Percentiles rank a stretch among this genome's conserved stretches.
Conservation (phyloP, 2,888 invertebrate species). For the Idaea dimidiata region DNA sequence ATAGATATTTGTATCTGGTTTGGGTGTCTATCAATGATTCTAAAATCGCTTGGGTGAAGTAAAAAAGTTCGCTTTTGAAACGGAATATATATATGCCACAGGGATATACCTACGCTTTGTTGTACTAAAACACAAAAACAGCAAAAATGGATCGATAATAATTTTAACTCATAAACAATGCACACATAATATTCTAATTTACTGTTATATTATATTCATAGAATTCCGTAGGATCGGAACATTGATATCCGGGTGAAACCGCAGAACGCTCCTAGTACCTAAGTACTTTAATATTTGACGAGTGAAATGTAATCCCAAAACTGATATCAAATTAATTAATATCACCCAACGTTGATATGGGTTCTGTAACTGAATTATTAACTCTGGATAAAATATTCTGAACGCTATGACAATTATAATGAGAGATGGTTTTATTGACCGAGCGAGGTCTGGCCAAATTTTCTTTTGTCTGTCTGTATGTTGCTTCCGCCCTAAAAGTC, state of each 20-base stretch:
- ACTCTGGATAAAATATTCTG: constrained; percentile 9
- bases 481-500: no score
- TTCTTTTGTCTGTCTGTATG: no score
- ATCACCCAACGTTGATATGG: constrained; percentile 20
- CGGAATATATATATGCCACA: no score
- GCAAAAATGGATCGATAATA: no score
- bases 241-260: not conserved
- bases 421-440: not conserved
- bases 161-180: no score
- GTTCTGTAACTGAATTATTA: constrained; percentile 12
- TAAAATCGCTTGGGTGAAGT: no score
- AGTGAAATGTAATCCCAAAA: constrained; percentile 25
- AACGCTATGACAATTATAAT: not conserved
- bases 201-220: not conserved
- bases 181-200: constrained; percentile 21
- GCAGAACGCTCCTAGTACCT: not conserved
- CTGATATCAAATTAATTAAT: constrained; percentile 27
- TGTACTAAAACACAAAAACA: no score
- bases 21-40: no score
- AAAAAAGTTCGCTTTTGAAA: no score
- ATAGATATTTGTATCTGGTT: no score
- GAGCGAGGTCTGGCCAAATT: no score
- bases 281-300: constrained; percentile 16
- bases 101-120: no score
- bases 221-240: not conserved